These are phyloP conservation scores for Rhinichthys klamathensis DNA, from an alignment of 2,113 vertebrate species.

Conservation along the genomic window DNA sequence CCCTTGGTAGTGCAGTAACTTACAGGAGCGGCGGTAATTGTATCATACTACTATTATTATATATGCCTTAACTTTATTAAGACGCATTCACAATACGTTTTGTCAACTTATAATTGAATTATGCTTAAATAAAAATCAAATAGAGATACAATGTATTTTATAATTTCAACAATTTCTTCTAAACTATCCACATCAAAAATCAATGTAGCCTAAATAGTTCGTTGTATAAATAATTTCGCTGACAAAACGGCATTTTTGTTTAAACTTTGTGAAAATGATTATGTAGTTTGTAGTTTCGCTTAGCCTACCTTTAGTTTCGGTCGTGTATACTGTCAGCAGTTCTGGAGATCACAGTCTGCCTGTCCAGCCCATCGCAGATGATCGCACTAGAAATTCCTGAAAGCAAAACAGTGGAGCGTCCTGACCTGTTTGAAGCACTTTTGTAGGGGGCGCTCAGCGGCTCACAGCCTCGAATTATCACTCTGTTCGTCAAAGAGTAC, in stretches of 20 bases:
- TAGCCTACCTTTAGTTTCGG: conserved; percentile 28
- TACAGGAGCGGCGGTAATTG: neutral
- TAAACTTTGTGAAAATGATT: neutral
- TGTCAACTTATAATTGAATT: neutral
- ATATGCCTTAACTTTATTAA: neutral
- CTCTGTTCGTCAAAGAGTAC: neutral
- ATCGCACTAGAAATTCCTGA: neutral
- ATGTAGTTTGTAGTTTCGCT: neutral
- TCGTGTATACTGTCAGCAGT: neutral
- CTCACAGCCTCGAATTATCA: neutral
- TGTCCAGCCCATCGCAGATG: neutral
- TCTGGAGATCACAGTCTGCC: neutral
- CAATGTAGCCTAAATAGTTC: neutral
- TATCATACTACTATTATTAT: no score
- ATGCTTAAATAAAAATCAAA: neutral
- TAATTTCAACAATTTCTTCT: neutral
- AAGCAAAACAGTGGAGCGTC: neutral
- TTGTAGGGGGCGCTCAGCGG: conserved; percentile 8
- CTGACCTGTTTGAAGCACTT: rapidly evolving
- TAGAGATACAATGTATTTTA: neutral
- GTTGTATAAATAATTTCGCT: neutral
- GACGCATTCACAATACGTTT: neutral
- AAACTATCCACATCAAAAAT: neutral
- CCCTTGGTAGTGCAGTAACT: neutral
- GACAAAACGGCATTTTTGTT: neutral